These are phyloP conservation scores for Oithona nana DNA, from an alignment of 2,888 invertebrate species.

Conservation along the genomic window DNA sequence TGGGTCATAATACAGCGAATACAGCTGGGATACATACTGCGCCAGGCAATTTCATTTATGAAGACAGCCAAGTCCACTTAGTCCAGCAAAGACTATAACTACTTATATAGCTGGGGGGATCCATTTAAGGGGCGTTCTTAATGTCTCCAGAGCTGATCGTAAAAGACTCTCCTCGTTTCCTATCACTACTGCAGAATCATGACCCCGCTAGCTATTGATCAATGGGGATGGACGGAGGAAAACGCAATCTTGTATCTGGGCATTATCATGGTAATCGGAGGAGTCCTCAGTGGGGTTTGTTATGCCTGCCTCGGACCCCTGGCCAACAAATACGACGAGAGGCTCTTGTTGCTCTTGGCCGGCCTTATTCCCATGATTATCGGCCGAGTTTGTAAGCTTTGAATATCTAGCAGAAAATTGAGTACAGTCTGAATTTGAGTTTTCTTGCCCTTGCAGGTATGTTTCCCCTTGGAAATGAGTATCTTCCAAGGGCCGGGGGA, in stretches of 20 bases:
- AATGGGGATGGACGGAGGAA: constrained; percentile 62
- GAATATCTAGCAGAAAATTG: constrained; percentile 33
- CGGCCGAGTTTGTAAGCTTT: constrained; percentile 52
- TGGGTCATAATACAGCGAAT: too few species aligned
- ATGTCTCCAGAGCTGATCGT: too few species aligned
- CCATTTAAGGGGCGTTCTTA: too few species aligned
- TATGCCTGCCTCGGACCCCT: constrained; percentile 46
- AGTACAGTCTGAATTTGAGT: background rate
- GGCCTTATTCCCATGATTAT: constrained; percentile 60
- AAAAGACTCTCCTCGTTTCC: too few species aligned
- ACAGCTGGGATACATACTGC: too few species aligned
- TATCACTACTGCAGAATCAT: background rate
- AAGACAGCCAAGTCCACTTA: too few species aligned
- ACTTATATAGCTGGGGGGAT: too few species aligned
- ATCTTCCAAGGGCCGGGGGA: too few species aligned
- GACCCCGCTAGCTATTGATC: constrained; percentile 41
- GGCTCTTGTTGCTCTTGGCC: constrained; percentile 57
- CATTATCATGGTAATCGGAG: constrained; percentile 57
- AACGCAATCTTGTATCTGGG: constrained; percentile 63
- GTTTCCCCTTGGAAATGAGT: background rate
- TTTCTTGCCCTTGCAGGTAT: background rate
- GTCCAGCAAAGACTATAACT: too few species aligned
- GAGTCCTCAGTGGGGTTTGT: constrained; percentile 49
- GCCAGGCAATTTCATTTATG: too few species aligned
- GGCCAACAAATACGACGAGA: constrained; percentile 50